Percentiles rank a stretch among this genome's conserved stretches.
Evolutionary conservation across 2,113 vertebrate species (phyloP).

Genomic region (Mionectes macconnelli): DNA sequence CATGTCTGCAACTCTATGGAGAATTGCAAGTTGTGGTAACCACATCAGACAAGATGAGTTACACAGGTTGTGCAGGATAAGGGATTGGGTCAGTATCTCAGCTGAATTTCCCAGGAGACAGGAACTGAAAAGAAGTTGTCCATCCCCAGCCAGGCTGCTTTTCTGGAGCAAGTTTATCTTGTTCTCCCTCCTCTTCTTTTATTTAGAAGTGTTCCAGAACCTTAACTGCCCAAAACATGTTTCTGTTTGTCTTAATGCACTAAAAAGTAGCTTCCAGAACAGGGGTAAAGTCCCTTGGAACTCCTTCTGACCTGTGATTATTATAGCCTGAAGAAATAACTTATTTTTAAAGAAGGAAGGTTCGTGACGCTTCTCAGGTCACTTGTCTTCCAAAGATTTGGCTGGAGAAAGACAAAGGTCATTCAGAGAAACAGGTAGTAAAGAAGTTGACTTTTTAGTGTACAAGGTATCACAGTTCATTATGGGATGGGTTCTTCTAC

Average conservation of each 20-base stretch:
- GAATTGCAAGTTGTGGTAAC: not conserved
- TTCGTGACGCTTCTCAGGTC: not conserved
- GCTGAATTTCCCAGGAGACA: not conserved
- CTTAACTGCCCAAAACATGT: not conserved
- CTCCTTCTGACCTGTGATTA: not conserved
- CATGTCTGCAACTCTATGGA: rapidly evolving
- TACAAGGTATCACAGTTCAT: not conserved
- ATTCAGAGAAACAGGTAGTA: not conserved
- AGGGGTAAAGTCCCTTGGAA: not conserved
- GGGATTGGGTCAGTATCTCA: not conserved
- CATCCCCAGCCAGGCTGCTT: not conserved
- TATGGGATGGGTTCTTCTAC: not conserved
- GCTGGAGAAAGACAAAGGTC: not conserved
- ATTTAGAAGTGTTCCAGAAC: not conserved
- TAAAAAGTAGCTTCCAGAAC: not conserved
- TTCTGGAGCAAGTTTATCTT: not conserved
- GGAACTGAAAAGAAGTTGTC: not conserved
- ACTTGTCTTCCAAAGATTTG: not conserved
- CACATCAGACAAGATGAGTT: not conserved
- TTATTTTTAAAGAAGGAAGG: not conserved
- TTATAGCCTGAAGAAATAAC: not conserved
- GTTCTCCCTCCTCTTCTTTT: not conserved
- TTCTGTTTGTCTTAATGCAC: not conserved
- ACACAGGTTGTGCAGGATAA: not conserved
- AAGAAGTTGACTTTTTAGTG: not conserved